A percentile compares a stretch with the other conserved stretches of the same genome.
Conservation (phyloP, 2,888 invertebrate genomes). For the Pyrrhia umbra region DNA sequence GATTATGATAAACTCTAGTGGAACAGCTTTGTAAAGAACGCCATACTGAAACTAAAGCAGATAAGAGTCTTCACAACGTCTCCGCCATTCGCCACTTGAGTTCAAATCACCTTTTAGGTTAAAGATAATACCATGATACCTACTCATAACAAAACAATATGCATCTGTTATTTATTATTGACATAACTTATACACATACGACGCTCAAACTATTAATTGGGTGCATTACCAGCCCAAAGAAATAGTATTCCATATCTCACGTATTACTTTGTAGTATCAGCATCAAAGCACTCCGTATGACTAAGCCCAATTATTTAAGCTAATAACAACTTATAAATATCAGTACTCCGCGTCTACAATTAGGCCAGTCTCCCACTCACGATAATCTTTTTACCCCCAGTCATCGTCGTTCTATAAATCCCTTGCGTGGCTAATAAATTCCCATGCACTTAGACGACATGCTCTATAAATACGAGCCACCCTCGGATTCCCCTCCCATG, state of each 20-base stretch:
- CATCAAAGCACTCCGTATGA: conserved; percentile 26
- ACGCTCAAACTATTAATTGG: background rate
- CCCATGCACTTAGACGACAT: conserved; percentile 61
- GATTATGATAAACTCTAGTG: no score
- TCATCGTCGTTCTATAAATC: conserved; percentile 47
- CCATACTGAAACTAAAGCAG: no score
- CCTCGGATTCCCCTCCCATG: conserved; percentile 74
- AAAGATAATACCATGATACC: no score
- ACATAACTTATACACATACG: background rate
- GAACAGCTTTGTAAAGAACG: no score
- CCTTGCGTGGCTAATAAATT: conserved; percentile 58
- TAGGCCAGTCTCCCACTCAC: conserved; percentile 18
- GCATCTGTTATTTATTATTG: background rate
- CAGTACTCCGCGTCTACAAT: conserved; percentile 21
- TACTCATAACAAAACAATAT: background rate
- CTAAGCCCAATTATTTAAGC: conserved; percentile 38
- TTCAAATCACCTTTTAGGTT: no score
- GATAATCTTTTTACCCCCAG: conserved; percentile 40
- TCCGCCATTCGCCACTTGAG: no score
- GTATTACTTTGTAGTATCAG: background rate
- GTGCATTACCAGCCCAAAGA: conserved; percentile 4
- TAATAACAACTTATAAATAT: conserved; percentile 32
- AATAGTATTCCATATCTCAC: background rate
- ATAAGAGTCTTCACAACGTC: no score
- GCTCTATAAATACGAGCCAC: conserved; percentile 74